Conservation (phyloP, 2,888 invertebrate genomes). For the Hedychridium roseum region DNA sequence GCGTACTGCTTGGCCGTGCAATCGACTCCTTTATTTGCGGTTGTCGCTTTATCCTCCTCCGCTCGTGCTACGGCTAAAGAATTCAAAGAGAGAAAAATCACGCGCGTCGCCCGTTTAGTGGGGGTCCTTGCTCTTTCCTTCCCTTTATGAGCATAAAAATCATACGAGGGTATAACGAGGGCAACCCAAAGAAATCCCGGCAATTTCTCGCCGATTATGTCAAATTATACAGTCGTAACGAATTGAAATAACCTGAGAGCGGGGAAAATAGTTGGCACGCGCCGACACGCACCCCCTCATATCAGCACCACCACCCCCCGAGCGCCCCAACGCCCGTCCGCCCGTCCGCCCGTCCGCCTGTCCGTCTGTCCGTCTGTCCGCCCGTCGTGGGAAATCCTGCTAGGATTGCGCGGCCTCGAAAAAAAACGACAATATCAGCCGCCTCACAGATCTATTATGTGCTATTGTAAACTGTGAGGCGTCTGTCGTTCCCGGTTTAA, state of each 20-base stretch:
- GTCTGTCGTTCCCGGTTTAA: conserved; percentile 35
- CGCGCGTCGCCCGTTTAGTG: too few species aligned
- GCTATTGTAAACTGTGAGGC: conserved; percentile 16
- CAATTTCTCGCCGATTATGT: conserved; percentile 57
- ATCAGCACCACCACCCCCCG: conserved; percentile 30
- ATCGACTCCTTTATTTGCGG: conserved; percentile 8
- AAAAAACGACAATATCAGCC: conserved; percentile 23
- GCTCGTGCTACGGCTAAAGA: too few species aligned
- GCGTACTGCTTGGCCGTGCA: conserved; percentile 12
- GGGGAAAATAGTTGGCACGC: conserved; percentile 39
- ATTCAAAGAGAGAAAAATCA: too few species aligned
- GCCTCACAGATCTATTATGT: conserved; percentile 49
- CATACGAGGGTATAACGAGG: too few species aligned
- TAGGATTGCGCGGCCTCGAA: conserved; percentile 30
- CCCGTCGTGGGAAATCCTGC: conserved; percentile 53
- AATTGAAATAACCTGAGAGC: conserved; percentile 37
- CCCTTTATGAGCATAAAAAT: too few species aligned
- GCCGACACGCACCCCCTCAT: conserved; percentile 43
- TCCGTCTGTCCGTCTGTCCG: conserved; percentile 10
- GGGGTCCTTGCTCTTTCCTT: too few species aligned
- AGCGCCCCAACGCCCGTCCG: conserved; percentile 4
- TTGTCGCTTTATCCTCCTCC: conserved; percentile 12
- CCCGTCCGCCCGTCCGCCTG: background rate
- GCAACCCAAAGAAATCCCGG: too few species aligned
- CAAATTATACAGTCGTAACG: conserved; percentile 57